Percentiles rank a stretch among this genome's conserved stretches.
These are phyloP conservation scores for Melieria picta DNA, from an alignment of 2,888 invertebrate genomes.

Conservation along the genomic window DNA sequence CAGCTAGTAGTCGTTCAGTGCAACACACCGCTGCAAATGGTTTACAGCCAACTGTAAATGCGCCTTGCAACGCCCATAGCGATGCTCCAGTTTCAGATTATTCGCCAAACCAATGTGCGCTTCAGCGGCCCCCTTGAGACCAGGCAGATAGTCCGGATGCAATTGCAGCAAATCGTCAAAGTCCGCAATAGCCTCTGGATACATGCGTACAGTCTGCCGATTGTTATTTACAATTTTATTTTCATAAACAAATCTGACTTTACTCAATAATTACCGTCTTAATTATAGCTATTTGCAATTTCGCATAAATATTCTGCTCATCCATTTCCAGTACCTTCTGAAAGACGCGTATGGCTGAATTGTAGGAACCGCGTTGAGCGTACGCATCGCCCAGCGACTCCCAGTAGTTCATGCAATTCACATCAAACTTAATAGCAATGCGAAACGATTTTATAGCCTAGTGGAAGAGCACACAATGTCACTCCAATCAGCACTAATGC, in stretches of 20 bases:
- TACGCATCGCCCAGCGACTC: slow-evolving; percentile 93
- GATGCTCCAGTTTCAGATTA: slow-evolving; percentile 73
- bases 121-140: slow-evolving; percentile 84
- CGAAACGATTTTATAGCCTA: slow-evolving; percentile 80
- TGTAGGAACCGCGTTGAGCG: slow-evolving; percentile 86
- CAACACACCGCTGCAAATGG: slow-evolving; percentile 62
- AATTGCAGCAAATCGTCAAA: slow-evolving; percentile 72
- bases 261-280: slow-evolving; percentile 65
- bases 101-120: slow-evolving; percentile 79
- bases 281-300: slow-evolving; percentile 80
- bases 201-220: slow-evolving; percentile 66
- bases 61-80: slow-evolving; percentile 78
- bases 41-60: slow-evolving; percentile 78
- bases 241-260: not conserved
- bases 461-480: not conserved
- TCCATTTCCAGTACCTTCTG: slow-evolving; percentile 78
- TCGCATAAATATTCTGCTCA: slow-evolving; percentile 74
- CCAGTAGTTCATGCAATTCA: slow-evolving; percentile 80
- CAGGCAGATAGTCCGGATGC: slow-evolving; percentile 74
- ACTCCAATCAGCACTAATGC: not conserved
- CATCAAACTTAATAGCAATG: slow-evolving; percentile 75
- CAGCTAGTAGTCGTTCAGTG: not conserved
- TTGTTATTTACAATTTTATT: not conserved
- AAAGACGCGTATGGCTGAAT: slow-evolving; percentile 89
- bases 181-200: slow-evolving; percentile 77